A percentile compares a stretch with the other conserved stretches of the same genome.
Evolutionary conservation across 1,140 invertebrate species (phyloP).

Genomic region (Calephelis nemesis): DNA sequence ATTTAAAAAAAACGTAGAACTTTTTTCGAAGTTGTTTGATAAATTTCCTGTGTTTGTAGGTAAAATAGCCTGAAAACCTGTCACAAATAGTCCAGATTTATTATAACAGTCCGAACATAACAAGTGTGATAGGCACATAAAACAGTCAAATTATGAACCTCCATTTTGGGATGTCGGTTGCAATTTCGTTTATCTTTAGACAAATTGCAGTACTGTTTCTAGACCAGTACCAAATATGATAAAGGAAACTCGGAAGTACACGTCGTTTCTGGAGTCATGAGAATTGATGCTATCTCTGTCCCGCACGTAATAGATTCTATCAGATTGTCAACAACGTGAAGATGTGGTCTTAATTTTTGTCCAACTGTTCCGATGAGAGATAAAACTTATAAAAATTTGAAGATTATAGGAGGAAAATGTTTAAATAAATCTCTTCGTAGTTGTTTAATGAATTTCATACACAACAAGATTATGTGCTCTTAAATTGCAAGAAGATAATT

Average conservation of each 20-base stretch:
- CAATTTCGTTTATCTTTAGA: not conserved
- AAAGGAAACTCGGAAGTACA: constrained; percentile 55
- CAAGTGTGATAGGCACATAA: too few species aligned
- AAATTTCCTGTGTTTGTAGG: too few species aligned
- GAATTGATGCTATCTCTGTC: constrained; percentile 62
- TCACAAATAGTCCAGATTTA: too few species aligned
- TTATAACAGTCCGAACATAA: too few species aligned
- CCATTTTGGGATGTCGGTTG: too few species aligned
- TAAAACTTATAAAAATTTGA: not conserved
- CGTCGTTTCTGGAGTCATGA: constrained; percentile 47
- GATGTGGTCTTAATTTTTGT: constrained; percentile 22
- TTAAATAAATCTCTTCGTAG: not conserved
- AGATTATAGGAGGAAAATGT: not conserved
- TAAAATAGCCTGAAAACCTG: too few species aligned
- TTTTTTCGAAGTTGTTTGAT: too few species aligned
- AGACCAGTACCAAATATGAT: constrained; percentile 36
- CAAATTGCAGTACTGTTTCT: constrained; percentile 8
- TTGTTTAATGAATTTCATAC: too few species aligned
- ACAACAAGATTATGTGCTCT: too few species aligned
- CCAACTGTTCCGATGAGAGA: constrained; percentile 19
- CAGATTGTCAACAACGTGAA: constrained; percentile 43
- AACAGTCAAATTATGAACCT: too few species aligned
- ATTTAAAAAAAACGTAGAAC: too few species aligned
- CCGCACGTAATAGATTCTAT: constrained; percentile 51
- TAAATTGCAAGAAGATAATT: too few species aligned